Conservation (phyloP, 2,797 vertebrate species). For the Micrastur ruficollis region DNA sequence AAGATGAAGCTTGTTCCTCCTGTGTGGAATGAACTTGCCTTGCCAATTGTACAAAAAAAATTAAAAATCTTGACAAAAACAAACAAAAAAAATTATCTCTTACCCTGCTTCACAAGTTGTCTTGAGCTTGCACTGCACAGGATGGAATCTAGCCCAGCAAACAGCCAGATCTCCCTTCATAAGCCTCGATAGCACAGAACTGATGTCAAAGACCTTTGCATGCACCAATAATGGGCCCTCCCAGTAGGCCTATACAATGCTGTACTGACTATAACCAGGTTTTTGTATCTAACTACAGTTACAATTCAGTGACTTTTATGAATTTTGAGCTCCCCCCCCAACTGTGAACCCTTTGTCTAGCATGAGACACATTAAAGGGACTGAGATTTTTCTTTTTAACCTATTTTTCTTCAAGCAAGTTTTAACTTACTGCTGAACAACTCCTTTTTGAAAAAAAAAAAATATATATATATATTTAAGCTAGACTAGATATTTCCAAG, state of each 20-base stretch:
- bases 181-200: neutral
- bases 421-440: neutral
- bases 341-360: neutral
- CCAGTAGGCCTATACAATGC: neutral
- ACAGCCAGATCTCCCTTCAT: neutral
- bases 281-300: neutral
- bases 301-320: neutral
- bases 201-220: neutral
- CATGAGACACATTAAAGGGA: neutral
- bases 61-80: no score
- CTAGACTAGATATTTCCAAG: neutral
- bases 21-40: neutral
- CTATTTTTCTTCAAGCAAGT: neutral
- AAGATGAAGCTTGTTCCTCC: neutral
- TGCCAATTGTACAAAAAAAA: neutral
- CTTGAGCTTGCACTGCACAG: neutral
- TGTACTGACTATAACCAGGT: neutral
- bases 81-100: neutral
- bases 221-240: neutral
- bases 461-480: neutral
- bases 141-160: neutral
- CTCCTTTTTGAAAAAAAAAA: neutral
- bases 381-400: neutral
- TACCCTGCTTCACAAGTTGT: neutral
- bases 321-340: neutral